Evolutionary conservation across 2,113 vertebrate genomes (phyloP).

Genomic region (Trachemys scripta): DNA sequence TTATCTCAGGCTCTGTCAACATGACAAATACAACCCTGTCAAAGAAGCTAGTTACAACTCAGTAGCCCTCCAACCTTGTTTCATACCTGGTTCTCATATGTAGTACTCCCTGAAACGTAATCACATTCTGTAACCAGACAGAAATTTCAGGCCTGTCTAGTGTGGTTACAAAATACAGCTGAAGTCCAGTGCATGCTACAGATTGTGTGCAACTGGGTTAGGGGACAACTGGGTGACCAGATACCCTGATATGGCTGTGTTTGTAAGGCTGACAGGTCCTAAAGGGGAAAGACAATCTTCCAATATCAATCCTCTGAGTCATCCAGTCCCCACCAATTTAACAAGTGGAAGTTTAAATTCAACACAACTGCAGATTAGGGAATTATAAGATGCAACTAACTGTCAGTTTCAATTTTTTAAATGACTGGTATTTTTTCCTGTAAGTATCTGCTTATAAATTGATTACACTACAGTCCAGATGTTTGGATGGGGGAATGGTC

Average conservation of each 20-base stretch:
- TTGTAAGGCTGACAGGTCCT: neutral
- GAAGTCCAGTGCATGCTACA: neutral
- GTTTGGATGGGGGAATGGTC: slow-evolving; percentile 32
- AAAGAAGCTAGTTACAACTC: neutral
- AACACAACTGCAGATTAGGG: slow-evolving; percentile 51
- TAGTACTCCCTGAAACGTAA: neutral
- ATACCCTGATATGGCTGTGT: neutral
- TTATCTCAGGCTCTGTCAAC: neutral
- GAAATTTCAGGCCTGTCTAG: neutral
- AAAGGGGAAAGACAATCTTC: neutral
- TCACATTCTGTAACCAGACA: neutral
- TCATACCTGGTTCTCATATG: neutral
- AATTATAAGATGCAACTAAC: slow-evolving; percentile 54
- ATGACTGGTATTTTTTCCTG: slow-evolving; percentile 39
- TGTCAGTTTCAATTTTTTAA: slow-evolving; percentile 66
- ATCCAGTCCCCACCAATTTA: neutral
- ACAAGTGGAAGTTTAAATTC: slow-evolving; percentile 20
- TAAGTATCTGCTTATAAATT: slow-evolving; percentile 59
- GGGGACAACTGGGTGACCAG: neutral
- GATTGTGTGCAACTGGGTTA: fast-evolving
- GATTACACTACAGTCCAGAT: slow-evolving; percentile 24
- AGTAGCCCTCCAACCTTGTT: neutral
- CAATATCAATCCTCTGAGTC: neutral
- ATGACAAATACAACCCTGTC: neutral
- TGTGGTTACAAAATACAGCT: neutral